phyloP scores from a whole-genome alignment of 2,797 vertebrate genomes.

The Momotus momota region DNA sequence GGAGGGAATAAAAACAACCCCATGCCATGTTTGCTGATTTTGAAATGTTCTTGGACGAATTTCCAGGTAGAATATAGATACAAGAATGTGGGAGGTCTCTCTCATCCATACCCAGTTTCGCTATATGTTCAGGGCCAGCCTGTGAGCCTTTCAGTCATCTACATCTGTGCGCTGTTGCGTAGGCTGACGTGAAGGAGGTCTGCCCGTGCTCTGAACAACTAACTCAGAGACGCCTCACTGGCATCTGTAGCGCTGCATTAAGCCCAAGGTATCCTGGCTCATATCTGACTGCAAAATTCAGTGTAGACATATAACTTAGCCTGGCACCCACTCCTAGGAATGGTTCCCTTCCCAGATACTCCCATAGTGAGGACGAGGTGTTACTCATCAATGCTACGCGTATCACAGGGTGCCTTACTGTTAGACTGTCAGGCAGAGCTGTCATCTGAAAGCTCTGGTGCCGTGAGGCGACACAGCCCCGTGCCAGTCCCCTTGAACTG shows the following conservation, averaged over 20 bases:
- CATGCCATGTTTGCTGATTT: slow-evolving; percentile 58
- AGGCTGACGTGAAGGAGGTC: background rate
- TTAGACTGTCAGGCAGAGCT: slow-evolving; percentile 51
- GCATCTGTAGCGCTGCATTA: background rate
- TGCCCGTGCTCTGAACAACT: slow-evolving; percentile 3
- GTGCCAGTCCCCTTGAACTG: slow-evolving; percentile 36
- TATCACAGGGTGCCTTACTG: background rate
- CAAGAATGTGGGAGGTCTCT: slow-evolving; percentile 2
- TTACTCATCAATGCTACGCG: slow-evolving; percentile 19
- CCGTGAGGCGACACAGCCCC: background rate
- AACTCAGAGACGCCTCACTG: background rate
- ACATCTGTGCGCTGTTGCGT: background rate
- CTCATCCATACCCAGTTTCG: background rate
- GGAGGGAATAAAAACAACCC: slow-evolving; percentile 48
- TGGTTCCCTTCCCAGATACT: background rate
- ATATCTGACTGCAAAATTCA: slow-evolving; percentile 62
- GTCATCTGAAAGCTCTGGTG: background rate
- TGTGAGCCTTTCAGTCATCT: slow-evolving; percentile 4
- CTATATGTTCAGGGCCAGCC: background rate
- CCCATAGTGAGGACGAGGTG: slow-evolving; percentile 35
- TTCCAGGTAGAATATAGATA: slow-evolving; percentile 58
- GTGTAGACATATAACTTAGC: slow-evolving; percentile 35
- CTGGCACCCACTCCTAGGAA: slow-evolving; percentile 27
- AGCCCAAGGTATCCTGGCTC: slow-evolving; percentile 32
- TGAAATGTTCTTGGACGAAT: slow-evolving; percentile 59